A percentile compares a stretch with the other conserved stretches of the same genome.
Conservation (phyloP, 2,888 invertebrate genomes). For the Callosobruchus maculatus region DNA sequence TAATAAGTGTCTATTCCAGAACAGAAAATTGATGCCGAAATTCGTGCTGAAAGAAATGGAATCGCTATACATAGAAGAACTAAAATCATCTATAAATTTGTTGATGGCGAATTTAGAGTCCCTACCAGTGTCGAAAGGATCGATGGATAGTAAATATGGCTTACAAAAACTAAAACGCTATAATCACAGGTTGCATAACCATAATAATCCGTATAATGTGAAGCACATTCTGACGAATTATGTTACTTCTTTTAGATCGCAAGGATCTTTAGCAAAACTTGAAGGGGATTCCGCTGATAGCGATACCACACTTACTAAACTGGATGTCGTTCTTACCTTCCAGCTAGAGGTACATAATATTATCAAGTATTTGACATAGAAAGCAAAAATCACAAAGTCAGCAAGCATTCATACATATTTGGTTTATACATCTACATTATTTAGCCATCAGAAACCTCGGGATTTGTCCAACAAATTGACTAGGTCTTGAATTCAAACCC, state of each 20-base stretch:
- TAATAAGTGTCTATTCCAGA: slow-evolving; percentile 57
- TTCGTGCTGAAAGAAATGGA: slow-evolving; percentile 99
- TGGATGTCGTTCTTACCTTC: slow-evolving; percentile 96
- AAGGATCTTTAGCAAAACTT: slow-evolving; percentile 87
- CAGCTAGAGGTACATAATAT: slow-evolving; percentile 88
- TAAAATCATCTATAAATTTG: slow-evolving; percentile 95
- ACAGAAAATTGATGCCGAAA: slow-evolving; percentile 96
- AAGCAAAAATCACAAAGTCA: neutral
- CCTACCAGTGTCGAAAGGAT: slow-evolving; percentile 96
- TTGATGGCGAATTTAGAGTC: slow-evolving; percentile 99
- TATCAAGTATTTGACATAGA: neutral
- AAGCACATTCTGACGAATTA: slow-evolving; percentile 52
- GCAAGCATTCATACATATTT: neutral
- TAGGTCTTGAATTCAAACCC: too few relatives aligned
- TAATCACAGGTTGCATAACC: slow-evolving; percentile 85
- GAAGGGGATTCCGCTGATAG: slow-evolving; percentile 94
- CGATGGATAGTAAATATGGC: slow-evolving; percentile 95
- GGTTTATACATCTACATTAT: neutral
- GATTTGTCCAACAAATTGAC: too few relatives aligned
- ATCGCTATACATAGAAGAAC: slow-evolving; percentile 96
- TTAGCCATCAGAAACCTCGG: too few relatives aligned
- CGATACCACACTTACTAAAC: slow-evolving; percentile 93
- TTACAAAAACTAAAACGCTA: slow-evolving; percentile 97
- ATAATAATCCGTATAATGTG: slow-evolving; percentile 51
- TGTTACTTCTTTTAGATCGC: slow-evolving; percentile 67